These are phyloP conservation scores for crab-eating macaque (Macaca fascicularis) DNA, from an alignment of 2,113 vertebrate genomes.

Conservation along the genomic window DNA sequence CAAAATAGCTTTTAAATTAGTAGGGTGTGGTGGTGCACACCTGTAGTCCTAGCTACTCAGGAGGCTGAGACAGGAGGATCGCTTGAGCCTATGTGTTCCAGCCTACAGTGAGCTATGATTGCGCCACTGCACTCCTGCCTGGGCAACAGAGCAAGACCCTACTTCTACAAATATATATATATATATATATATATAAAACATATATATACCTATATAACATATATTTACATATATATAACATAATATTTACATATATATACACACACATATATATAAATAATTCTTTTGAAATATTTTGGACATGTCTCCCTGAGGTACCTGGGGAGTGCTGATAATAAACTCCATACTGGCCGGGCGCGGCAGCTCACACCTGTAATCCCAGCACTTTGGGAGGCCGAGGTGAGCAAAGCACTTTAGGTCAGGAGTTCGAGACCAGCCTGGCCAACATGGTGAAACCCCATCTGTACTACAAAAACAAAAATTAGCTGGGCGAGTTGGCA, in stretches of 20 bases:
- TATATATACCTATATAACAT: no score
- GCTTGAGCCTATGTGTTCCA: neutral
- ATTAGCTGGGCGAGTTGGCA: no score
- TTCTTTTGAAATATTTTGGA: neutral
- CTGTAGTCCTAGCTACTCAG: neutral
- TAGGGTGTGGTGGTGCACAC: neutral
- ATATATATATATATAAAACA: no score
- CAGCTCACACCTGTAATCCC: no score
- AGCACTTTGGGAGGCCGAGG: no score
- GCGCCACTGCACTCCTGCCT: neutral
- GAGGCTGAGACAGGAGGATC: neutral
- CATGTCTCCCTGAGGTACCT: neutral
- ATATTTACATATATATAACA: no score
- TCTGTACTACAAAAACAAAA: no score
- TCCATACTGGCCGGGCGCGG: no score
- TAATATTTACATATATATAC: no score
- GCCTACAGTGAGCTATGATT: neutral
- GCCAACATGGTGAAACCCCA: no score
- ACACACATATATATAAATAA: neutral
- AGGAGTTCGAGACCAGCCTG: no score
- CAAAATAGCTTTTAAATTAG: neutral
- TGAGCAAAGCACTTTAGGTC: no score
- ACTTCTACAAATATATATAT: neutral
- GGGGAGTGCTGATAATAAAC: neutral
- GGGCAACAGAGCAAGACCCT: neutral